Conservation (phyloP, 2,888 invertebrate species). For the Silvanus unidentatus region DNA sequence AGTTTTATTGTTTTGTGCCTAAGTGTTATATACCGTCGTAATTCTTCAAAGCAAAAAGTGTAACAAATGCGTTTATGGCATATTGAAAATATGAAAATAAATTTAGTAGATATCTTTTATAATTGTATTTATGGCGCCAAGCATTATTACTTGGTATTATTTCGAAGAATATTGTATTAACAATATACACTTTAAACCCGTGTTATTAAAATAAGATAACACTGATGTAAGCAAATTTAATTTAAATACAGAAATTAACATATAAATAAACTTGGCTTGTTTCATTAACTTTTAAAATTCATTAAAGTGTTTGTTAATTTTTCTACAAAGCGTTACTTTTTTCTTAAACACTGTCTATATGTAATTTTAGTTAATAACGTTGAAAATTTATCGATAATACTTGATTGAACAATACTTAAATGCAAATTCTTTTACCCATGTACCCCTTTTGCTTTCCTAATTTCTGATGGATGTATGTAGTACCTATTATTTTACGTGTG, state of each 20-base stretch:
- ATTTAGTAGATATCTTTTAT: constrained; percentile 9
- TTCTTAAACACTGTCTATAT: too few species aligned
- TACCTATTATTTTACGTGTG: too few species aligned
- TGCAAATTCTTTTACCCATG: too few species aligned
- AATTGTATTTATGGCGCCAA: constrained; percentile 3
- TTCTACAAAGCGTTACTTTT: too few species aligned
- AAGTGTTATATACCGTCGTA: too few species aligned
- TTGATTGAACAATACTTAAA: too few species aligned
- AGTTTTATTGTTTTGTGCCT: constrained; percentile 1
- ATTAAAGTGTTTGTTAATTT: too few species aligned
- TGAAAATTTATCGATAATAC: too few species aligned
- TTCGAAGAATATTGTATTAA: background rate
- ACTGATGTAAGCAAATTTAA: constrained; percentile 1
- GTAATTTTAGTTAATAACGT: too few species aligned
- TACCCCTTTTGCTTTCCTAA: too few species aligned
- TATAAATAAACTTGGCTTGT: background rate
- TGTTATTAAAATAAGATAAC: constrained; percentile 5
- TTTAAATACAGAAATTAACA: constrained; percentile 1
- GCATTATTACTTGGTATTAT: constrained; percentile 4
- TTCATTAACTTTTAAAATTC: background rate
- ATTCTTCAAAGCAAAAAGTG: constrained; percentile 12
- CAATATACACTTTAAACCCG: constrained; percentile 1
- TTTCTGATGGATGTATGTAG: too few species aligned
- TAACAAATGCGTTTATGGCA: constrained; percentile 15
- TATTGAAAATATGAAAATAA: constrained; percentile 13